Evolutionary conservation across 2,113 vertebrate species (phyloP).

Genomic region (Salvelinus namaycush): DNA sequence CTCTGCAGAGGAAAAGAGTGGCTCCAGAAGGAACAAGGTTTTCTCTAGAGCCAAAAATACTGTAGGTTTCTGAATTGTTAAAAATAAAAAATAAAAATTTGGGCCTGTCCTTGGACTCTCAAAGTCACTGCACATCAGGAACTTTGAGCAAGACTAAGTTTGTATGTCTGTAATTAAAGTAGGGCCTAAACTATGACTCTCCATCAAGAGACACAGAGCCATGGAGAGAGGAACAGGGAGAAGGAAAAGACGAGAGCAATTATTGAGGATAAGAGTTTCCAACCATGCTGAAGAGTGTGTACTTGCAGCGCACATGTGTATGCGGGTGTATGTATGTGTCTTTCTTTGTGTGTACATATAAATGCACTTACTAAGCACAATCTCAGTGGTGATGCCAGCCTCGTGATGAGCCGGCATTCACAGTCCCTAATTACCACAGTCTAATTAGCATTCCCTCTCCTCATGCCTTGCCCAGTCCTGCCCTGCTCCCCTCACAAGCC

Average conservation of each 20-base stretch:
- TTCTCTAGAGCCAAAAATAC: background rate
- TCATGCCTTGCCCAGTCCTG: conserved; percentile 12
- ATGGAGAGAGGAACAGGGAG: background rate
- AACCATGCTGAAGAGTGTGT: background rate
- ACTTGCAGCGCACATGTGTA: background rate
- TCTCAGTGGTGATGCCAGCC: conserved; percentile 1
- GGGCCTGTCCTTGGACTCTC: conserved; percentile 6
- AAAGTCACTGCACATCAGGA: conserved; percentile 18
- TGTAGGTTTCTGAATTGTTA: background rate
- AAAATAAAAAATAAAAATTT: conserved; percentile 4
- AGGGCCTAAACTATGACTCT: background rate
- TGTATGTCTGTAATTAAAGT: background rate
- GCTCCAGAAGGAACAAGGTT: background rate
- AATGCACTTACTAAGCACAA: conserved; percentile 10
- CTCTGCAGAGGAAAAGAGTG: too few species aligned
- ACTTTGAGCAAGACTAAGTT: background rate
- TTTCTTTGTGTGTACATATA: conserved; percentile 12
- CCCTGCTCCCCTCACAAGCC: conserved; percentile 5
- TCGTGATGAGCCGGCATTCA: conserved; percentile 1
- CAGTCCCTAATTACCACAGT: conserved; percentile 16
- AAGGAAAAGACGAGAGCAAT: background rate
- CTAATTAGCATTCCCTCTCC: conserved; percentile 34
- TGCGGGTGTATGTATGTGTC: background rate
- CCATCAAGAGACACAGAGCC: background rate
- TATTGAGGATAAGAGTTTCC: too few species aligned